Evolutionary conservation across 2,113 vertebrate genomes (phyloP).

Genomic region (Vidua macroura): DNA sequence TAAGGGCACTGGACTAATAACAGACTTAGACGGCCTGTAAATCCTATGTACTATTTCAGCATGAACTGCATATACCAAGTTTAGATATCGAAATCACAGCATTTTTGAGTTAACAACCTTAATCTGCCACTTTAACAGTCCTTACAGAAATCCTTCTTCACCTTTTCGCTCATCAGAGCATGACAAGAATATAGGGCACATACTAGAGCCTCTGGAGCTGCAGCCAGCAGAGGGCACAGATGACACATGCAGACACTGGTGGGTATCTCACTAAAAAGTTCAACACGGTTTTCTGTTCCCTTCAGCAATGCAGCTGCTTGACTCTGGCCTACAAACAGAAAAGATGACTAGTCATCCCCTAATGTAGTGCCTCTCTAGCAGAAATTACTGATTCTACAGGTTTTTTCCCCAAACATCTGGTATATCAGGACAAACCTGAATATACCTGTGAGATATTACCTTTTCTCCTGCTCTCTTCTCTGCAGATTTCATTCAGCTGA

Average conservation of each 20-base stretch:
- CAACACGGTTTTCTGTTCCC: not conserved
- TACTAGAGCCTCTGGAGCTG: not conserved
- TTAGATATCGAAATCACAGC: not conserved
- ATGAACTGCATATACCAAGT: not conserved
- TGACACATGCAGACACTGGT: rapidly evolving
- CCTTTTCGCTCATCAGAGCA: not conserved
- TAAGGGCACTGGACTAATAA: not conserved
- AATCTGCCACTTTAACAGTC: not conserved
- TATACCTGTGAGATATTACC: not conserved
- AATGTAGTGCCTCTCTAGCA: not conserved
- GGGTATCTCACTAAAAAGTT: not conserved
- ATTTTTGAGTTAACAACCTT: not conserved
- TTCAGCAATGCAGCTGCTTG: not conserved
- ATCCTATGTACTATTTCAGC: not conserved
- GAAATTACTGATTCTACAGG: not conserved
- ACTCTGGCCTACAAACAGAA: not conserved
- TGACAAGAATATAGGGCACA: not conserved
- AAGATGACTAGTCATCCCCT: not conserved
- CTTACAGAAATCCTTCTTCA: not conserved
- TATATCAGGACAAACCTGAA: not conserved
- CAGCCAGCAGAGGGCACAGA: conserved; percentile 2
- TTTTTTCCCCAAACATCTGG: not conserved
- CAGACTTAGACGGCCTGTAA: not conserved
- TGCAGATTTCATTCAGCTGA: not conserved
- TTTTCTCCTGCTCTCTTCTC: not conserved